Percentiles rank a stretch among this genome's conserved stretches.
These are phyloP conservation scores for Amblyopsis hoosieri DNA, from an alignment of 2,797 vertebrate genomes.

Conservation along the genomic window DNA sequence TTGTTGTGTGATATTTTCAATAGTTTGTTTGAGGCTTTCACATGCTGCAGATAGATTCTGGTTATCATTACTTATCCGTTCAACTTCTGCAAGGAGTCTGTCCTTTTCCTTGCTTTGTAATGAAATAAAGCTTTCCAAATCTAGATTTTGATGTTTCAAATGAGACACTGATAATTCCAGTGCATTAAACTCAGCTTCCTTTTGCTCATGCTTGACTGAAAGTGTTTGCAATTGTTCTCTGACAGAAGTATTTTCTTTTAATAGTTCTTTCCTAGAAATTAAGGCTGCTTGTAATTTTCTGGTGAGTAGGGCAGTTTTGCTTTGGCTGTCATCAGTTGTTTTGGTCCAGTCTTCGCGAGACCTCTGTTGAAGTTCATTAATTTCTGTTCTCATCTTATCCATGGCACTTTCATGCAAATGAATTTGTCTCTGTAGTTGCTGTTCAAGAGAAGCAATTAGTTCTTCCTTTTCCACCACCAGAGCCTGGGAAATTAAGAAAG, in stretches of 20 bases:
- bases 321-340: constrained; percentile 48
- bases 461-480: constrained; percentile 62
- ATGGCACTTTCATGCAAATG: constrained; percentile 51
- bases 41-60: constrained; percentile 85
- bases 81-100: constrained; percentile 62
- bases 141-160: constrained; percentile 62
- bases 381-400: constrained; percentile 56
- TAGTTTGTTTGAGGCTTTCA: constrained; percentile 87
- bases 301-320: constrained; percentile 71
- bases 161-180: constrained; percentile 61
- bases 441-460: constrained; percentile 62
- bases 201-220: constrained; percentile 58
- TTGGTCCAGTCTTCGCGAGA: constrained; percentile 59
- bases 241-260: constrained; percentile 80
- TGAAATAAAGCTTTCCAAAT: constrained; percentile 51
- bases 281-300: constrained; percentile 88
- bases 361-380: constrained; percentile 56
- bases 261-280: constrained; percentile 84
- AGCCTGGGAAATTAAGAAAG: constrained; percentile 35
- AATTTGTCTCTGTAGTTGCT: constrained; percentile 67
- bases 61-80: constrained; percentile 79
- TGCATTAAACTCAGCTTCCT: constrained; percentile 52
- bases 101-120: constrained; percentile 63
- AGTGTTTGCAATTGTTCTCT: constrained; percentile 76
- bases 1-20: constrained; percentile 88